Conservation (phyloP, 2,888 invertebrate genomes). For the Apodemia zela region DNA sequence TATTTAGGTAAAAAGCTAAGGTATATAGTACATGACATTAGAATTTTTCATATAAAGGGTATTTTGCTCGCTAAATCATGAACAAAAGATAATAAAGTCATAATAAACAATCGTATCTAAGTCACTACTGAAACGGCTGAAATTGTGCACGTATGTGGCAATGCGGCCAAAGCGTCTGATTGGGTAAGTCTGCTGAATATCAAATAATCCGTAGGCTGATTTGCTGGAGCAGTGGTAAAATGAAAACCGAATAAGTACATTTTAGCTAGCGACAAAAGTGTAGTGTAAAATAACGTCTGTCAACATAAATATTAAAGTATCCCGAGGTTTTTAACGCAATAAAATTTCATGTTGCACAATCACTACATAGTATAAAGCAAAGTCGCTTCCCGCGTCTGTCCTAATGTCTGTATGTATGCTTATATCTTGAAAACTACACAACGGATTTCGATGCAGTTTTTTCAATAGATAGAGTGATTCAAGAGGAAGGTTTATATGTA, state of each 20-base stretch:
- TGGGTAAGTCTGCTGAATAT: slow-evolving; percentile 9
- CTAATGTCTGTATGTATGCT: too few species aligned
- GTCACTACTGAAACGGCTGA: slow-evolving; percentile 2
- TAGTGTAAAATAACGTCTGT: neutral
- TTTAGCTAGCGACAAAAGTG: neutral
- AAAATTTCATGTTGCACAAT: neutral
- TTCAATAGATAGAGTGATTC: too few species aligned
- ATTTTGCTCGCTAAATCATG: neutral
- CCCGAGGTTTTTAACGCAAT: neutral
- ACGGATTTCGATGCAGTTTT: too few species aligned
- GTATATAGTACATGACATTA: too few species aligned
- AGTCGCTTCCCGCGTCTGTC: too few species aligned
- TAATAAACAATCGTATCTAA: slow-evolving; percentile 7
- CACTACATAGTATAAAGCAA: too few species aligned
- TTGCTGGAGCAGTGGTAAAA: slow-evolving; percentile 1
- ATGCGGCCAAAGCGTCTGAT: slow-evolving; percentile 12
- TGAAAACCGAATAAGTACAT: slow-evolving; percentile 5
- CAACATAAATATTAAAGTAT: neutral
- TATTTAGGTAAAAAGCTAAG: too few species aligned
- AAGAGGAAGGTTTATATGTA: too few species aligned
- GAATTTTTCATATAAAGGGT: too few species aligned
- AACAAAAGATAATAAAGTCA: neutral
- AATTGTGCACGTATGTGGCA: slow-evolving; percentile 9
- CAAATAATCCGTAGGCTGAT: slow-evolving; percentile 7
- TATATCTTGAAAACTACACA: too few species aligned